Evolutionary conservation across 1,140 invertebrate species (phyloP), one percentile per base, ranked within the genome.

Genomic region (Pinna nobilis): DNA sequence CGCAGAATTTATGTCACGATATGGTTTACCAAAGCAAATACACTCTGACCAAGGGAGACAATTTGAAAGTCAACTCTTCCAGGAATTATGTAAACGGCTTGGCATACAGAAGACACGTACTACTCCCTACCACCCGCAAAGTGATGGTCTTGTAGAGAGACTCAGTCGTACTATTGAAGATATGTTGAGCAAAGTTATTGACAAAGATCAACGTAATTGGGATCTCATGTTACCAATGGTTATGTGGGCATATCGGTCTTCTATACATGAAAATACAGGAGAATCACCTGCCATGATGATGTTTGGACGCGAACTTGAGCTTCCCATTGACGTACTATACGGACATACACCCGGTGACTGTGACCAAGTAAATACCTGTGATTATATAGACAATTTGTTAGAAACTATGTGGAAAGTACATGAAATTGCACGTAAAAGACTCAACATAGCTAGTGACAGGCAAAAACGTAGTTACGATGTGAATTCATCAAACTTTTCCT

Each of bases 41-140:
- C 75, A 73, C 44, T 64, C 47, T 9, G 75, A 77, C 44, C 75
- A 77, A n/a, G 75, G 70, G 28, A 23, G 41, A 4, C 39, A 68
- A 23, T 77, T 77, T 50, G 57, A 77, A 28, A 69, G 64, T 15
- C 30, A 35, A 23, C 44, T 77, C 6, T 74, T 77, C 47, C 6
- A 28, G 11, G 59, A 69, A 35, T 32, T 77, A 7, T 77, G 65
- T 57, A 18, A 41, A 18, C 15, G 70, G 7, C 41, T 76, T 15
- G 65, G 57, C 18, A 60, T 74, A 35, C 6, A 33, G 9, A 60
- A 74, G 32, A 74, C 72, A 11, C 23, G 74, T 25, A 76, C 69
- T 13, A 65, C 68, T 18, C 30, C 68, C 5, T 79, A 77, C 32
- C 49, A 66, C n/a, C 79, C 76, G 1, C 70, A 69, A n/a, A 71